Conservation (phyloP, 2,113 vertebrate genomes). For the Perognathus longimembris region DNA sequence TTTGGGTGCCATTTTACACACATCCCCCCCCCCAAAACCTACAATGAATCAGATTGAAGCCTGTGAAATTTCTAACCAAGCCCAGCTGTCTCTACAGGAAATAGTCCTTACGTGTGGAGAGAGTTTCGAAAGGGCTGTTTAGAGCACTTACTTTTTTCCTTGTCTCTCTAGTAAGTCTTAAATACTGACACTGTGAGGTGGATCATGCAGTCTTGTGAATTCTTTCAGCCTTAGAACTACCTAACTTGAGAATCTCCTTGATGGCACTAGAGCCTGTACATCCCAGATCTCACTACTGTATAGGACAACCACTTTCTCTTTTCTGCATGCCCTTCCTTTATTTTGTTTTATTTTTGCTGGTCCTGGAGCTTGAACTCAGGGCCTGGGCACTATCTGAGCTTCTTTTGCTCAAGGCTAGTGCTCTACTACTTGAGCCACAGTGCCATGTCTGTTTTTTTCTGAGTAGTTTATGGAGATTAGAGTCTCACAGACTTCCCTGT, state of each 20-base stretch:
- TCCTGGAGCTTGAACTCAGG: no score
- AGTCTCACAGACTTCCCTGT: no score
- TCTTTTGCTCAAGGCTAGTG: no score
- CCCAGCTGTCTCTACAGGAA: neutral
- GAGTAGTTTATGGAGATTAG: no score
- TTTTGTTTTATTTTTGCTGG: no score
- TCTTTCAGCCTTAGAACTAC: neutral
- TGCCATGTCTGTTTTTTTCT: no score
- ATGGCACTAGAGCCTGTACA: neutral
- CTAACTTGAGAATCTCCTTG: neutral
- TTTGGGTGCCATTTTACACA: neutral
- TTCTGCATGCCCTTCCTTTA: neutral
- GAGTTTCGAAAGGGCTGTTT: neutral
- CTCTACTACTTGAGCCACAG: no score
- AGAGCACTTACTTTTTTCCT: neutral
- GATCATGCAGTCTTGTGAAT: neutral
- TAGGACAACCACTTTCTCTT: neutral
- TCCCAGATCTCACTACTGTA: neutral
- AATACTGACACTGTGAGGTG: neutral
- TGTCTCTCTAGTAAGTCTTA: neutral
- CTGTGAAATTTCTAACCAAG: neutral
- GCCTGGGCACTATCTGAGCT: no score
- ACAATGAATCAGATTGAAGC: neutral
- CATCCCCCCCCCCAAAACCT: no score
- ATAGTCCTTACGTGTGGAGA: neutral